These are phyloP conservation scores for Eospalax fontanierii DNA, from an alignment of 2,797 vertebrate genomes.

Conservation along the genomic window DNA sequence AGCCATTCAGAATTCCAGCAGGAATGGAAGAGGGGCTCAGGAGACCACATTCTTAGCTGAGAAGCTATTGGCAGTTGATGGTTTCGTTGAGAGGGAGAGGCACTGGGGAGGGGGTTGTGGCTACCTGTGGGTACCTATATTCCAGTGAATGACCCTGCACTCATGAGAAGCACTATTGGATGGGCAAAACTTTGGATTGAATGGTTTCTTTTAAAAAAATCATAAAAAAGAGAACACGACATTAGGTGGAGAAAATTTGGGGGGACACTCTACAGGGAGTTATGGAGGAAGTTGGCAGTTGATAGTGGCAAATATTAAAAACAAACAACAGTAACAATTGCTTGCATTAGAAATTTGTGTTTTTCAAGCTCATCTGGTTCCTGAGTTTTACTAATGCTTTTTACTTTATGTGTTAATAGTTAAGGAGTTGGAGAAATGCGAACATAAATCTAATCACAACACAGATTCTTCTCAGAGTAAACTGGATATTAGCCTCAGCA, in stretches of 20 bases:
- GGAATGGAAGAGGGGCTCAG: too few relatives aligned
- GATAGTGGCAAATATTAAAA: constrained; percentile 15
- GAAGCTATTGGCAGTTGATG: background rate
- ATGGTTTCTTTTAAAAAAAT: too few relatives aligned
- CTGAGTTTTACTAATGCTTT: constrained; percentile 34
- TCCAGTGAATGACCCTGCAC: background rate
- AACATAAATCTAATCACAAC: constrained; percentile 38
- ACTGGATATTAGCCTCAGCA: background rate
- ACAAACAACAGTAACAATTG: constrained; percentile 11
- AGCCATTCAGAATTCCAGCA: background rate
- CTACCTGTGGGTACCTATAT: background rate
- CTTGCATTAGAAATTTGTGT: constrained; percentile 7
- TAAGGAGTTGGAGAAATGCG: constrained; percentile 24
- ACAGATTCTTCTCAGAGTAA: constrained; percentile 13
- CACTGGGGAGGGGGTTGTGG: background rate
- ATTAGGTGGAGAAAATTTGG: background rate
- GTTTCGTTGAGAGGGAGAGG: background rate
- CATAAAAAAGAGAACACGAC: background rate
- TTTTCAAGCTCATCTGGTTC: background rate
- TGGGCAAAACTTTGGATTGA: too few relatives aligned
- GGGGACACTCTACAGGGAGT: background rate
- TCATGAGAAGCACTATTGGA: background rate
- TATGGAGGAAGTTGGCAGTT: background rate
- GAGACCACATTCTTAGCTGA: background rate
- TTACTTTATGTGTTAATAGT: constrained; percentile 34